Percentiles rank a stretch among this genome's conserved stretches.
Evolutionary conservation across 2,888 invertebrate genomes (phyloP).

Genomic region (Lochmaea capreae): DNA sequence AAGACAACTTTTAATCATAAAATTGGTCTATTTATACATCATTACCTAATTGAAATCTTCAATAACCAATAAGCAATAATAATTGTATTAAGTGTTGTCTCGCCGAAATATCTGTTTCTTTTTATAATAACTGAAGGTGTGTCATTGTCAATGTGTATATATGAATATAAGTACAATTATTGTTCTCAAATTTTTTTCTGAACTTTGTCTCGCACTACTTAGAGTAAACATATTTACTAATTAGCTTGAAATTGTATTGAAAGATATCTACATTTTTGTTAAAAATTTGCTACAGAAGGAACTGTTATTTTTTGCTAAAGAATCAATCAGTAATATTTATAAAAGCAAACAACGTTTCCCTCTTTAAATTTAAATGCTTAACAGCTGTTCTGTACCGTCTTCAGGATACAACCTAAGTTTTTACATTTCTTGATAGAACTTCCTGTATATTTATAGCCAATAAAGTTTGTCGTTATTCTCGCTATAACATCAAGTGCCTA

Average conservation of each 20-base stretch:
- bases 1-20: neutral
- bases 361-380: too few species aligned
- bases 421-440: too few species aligned
- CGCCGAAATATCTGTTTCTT: slow-evolving; percentile 9
- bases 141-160: neutral
- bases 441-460: too few species aligned
- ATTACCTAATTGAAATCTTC: neutral
- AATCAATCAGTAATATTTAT: too few species aligned
- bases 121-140: neutral
- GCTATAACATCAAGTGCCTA: too few species aligned
- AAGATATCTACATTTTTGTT: too few species aligned
- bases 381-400: too few species aligned
- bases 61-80: slow-evolving; percentile 16
- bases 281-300: too few species aligned
- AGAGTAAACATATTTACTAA: neutral
- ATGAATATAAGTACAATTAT: neutral
- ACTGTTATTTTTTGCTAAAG: neutral
- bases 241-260: neutral
- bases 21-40: slow-evolving; percentile 7
- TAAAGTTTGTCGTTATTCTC: too few species aligned
- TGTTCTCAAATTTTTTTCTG: neutral
- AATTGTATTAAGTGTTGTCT: slow-evolving; percentile 10
- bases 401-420: too few species aligned
- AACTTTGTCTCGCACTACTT: neutral
- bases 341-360: too few species aligned